phyloP scores from a whole-genome alignment of 2,888 invertebrate species.

The Spodoptera picta region DNA sequence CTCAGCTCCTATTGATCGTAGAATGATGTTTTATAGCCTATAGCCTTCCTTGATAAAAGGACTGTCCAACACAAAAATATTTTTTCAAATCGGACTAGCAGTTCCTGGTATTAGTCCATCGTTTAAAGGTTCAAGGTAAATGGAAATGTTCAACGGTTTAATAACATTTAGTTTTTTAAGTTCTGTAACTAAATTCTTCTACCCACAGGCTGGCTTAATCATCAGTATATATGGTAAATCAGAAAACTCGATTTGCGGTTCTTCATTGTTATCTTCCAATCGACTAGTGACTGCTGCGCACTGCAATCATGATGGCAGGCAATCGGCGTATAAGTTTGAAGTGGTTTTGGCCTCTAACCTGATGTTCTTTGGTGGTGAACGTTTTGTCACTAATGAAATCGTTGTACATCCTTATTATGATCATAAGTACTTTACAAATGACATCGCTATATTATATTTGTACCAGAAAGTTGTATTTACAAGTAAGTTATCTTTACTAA shows the following conservation, averaged over 20 bases:
- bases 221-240: conserved; percentile 60
- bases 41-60: too few relatives aligned
- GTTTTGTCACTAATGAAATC: conserved; percentile 55
- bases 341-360: conserved; percentile 50
- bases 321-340: conserved; percentile 63
- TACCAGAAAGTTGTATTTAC: conserved; percentile 45
- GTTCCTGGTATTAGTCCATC: too few relatives aligned
- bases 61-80: too few relatives aligned
- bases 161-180: too few relatives aligned
- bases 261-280: conserved; percentile 62
- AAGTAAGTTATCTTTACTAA: conserved; percentile 42
- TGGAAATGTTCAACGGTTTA: too few relatives aligned
- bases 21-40: too few relatives aligned
- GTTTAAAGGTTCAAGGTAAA: too few relatives aligned
- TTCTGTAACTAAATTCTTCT: too few relatives aligned
- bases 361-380: conserved; percentile 63
- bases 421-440: conserved; percentile 47
- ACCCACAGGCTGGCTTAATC: conserved; percentile 67
- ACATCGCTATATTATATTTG: conserved; percentile 59
- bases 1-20: too few relatives aligned
- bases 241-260: conserved; percentile 69
- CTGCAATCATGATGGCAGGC: conserved; percentile 38
- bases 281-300: conserved; percentile 68
- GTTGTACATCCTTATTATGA: conserved; percentile 59
- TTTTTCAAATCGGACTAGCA: too few relatives aligned